These are phyloP conservation scores for Dendrophyllia cribrosa DNA, from an alignment of 64 coral and sea anemone genomes.

Conservation along the genomic window DNA sequence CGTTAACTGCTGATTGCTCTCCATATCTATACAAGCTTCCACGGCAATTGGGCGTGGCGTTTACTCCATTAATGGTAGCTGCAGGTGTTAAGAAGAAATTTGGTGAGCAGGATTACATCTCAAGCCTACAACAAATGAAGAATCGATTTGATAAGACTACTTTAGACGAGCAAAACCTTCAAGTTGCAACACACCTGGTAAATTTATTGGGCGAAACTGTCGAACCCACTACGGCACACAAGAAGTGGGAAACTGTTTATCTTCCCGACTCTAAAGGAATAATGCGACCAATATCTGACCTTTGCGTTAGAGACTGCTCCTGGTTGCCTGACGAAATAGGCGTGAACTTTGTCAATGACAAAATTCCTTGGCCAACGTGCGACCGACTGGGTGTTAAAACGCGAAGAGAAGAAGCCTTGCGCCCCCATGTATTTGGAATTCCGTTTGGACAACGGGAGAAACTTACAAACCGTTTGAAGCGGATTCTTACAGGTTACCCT, in stretches of 20 bases:
- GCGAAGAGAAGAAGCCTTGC: slow-evolving; percentile 57
- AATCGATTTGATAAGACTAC: neutral
- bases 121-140: slow-evolving; percentile 18
- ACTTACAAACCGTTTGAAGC: slow-evolving; percentile 78
- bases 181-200: slow-evolving; percentile 24
- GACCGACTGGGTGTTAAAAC: slow-evolving; percentile 62
- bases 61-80: slow-evolving; percentile 52
- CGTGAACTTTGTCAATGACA: slow-evolving; percentile 34
- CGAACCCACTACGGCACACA: neutral
- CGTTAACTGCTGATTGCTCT: neutral
- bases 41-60: neutral
- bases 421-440: neutral
- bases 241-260: slow-evolving; percentile 20
- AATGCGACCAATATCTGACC: slow-evolving; percentile 23
- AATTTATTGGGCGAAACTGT: slow-evolving; percentile 9
- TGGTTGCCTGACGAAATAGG: slow-evolving; percentile 78
- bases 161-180: slow-evolving; percentile 26
- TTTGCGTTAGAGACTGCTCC: slow-evolving; percentile 69
- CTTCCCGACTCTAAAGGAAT: slow-evolving; percentile 54
- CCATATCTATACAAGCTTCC: slow-evolving; percentile 70
- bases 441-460: slow-evolving; percentile 90
- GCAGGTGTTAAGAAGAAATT: slow-evolving; percentile 57
- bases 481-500: slow-evolving; percentile 78
- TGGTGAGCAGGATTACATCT: slow-evolving; percentile 50
- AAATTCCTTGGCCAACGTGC: slow-evolving; percentile 15